These are phyloP conservation scores for Mycetomoellerius zeteki DNA, from an alignment of 1,140 invertebrate genomes.

Conservation along the genomic window DNA sequence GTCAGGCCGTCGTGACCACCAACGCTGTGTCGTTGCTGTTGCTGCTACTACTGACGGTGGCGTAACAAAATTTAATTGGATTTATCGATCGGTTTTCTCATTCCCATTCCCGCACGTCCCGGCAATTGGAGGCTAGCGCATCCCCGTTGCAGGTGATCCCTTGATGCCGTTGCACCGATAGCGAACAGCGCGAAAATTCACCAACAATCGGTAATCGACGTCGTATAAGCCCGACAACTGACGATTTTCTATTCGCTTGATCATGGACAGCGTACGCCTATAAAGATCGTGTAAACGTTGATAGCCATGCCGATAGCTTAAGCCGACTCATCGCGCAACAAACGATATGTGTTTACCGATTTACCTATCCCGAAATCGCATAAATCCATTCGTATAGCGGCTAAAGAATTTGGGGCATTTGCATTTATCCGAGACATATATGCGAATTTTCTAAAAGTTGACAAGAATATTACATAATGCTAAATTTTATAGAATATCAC, in stretches of 20 bases:
- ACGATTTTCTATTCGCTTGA: slow-evolving; percentile 45
- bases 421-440: not conserved
- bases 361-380: not conserved
- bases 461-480: no score
- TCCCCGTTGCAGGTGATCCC: not conserved
- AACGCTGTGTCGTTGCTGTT: slow-evolving; percentile 42
- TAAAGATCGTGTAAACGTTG: slow-evolving; percentile 18
- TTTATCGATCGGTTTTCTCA: slow-evolving; percentile 84
- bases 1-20: slow-evolving; percentile 67
- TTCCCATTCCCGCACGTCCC: slow-evolving; percentile 78
- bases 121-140: slow-evolving; percentile 1
- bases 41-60: slow-evolving; percentile 58
- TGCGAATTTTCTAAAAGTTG: not conserved
- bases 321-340: not conserved
- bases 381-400: not conserved
- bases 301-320: slow-evolving; percentile 4
- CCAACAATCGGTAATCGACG: slow-evolving; percentile 62
- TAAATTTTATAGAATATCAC: not conserved
- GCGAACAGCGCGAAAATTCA: slow-evolving; percentile 64
- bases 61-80: slow-evolving; percentile 85
- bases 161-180: slow-evolving; percentile 12
- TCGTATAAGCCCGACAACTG: slow-evolving; percentile 62
- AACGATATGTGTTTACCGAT: not conserved
- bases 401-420: slow-evolving; percentile 4
- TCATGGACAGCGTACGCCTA: not conserved